Conservation (phyloP, 2,797 vertebrate genomes). For the Brotula barbata region DNA sequence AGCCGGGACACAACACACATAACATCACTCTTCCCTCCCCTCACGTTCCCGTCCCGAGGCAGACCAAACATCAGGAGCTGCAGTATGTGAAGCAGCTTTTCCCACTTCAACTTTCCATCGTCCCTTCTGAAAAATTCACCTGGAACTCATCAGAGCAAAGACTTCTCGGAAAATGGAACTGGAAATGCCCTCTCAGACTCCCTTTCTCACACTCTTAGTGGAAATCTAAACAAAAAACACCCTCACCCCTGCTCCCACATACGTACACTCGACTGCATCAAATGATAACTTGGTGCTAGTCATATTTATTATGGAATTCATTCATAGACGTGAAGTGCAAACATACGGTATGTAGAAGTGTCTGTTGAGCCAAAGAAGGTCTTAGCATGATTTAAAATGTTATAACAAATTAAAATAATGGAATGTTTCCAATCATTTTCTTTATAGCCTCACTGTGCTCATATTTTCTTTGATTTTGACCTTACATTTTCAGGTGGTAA, state of each 20-base stretch:
- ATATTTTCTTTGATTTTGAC: slow-evolving; percentile 17
- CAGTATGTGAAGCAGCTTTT: slow-evolving; percentile 62
- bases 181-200: slow-evolving; percentile 73
- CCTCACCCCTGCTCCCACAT: slow-evolving; percentile 24
- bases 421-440: slow-evolving; percentile 42
- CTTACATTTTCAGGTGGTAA: not conserved
- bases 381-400: slow-evolving; percentile 45
- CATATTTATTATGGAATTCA: slow-evolving; percentile 52
- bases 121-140: slow-evolving; percentile 66
- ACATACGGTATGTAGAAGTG: slow-evolving; percentile 26
- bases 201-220: slow-evolving; percentile 75
- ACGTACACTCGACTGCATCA: slow-evolving; percentile 33
- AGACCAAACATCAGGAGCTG: slow-evolving; percentile 54
- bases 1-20: slow-evolving; percentile 54
- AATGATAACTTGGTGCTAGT: slow-evolving; percentile 51
- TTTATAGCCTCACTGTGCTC: slow-evolving; percentile 2
- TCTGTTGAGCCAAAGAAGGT: slow-evolving; percentile 38
- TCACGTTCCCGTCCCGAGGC: slow-evolving; percentile 26
- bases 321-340: slow-evolving; percentile 46
- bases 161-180: slow-evolving; percentile 77
- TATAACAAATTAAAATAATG: slow-evolving; percentile 43
- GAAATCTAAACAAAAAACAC: slow-evolving; percentile 59
- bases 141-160: slow-evolving; percentile 77
- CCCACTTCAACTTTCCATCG: slow-evolving; percentile 73
- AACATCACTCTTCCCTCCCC: slow-evolving; percentile 49